phyloP scores from a whole-genome alignment of 2,888 invertebrate genomes.

The Cheiracanthium punctorium region DNA sequence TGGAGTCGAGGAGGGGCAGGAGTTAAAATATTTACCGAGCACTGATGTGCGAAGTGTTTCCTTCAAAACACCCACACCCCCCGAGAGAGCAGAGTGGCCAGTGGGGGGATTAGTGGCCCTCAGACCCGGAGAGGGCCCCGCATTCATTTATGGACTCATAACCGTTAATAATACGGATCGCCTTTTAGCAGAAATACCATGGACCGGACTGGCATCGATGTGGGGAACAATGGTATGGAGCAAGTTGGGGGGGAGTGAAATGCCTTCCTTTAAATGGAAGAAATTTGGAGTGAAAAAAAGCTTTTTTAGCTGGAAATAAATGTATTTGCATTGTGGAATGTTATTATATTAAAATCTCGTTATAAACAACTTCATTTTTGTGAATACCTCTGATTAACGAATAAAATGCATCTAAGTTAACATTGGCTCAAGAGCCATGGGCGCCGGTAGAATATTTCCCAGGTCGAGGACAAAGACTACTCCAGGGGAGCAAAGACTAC shows the following conservation, averaged over 20 bases:
- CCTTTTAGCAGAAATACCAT: slow-evolving; percentile 54
- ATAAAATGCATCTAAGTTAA: too few species aligned
- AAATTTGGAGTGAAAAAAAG: too few species aligned
- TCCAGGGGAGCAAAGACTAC: too few species aligned
- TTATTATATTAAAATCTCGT: too few species aligned
- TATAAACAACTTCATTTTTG: too few species aligned
- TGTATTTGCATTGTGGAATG: too few species aligned
- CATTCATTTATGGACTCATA: slow-evolving; percentile 68
- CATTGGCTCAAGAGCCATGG: too few species aligned
- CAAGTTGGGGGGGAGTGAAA: not conserved
- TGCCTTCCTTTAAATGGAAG: too few species aligned
- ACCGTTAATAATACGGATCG: slow-evolving; percentile 69
- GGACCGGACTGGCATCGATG: not conserved
- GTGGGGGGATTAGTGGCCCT: slow-evolving; percentile 59
- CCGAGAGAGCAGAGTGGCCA: slow-evolving; percentile 62
- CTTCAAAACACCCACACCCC: not conserved
- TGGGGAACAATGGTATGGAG: slow-evolving; percentile 32
- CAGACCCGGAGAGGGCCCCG: slow-evolving; percentile 25
- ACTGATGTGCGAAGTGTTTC: slow-evolving; percentile 60
- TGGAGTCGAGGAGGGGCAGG: slow-evolving; percentile 39
- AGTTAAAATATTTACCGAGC: slow-evolving; percentile 69
- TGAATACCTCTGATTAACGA: too few species aligned
- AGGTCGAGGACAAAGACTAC: too few species aligned
- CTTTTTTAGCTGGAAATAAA: too few species aligned
- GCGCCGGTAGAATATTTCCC: too few species aligned